These are phyloP conservation scores for Dolichotis patagonum DNA, from an alignment of 2,113 vertebrate genomes.

Conservation along the genomic window DNA sequence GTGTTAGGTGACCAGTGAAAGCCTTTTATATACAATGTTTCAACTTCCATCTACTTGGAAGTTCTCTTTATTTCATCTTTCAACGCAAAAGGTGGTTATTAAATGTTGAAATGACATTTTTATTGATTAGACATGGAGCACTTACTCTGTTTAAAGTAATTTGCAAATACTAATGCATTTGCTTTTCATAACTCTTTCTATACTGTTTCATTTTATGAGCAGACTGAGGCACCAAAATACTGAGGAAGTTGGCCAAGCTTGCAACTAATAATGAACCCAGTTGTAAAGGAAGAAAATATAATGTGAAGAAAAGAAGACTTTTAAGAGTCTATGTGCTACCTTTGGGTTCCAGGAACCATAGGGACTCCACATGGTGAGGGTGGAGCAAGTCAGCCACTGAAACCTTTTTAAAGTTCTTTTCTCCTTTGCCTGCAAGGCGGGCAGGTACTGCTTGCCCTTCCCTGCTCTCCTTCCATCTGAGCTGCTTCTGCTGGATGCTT, in stretches of 20 bases:
- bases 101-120: slow-evolving; percentile 6
- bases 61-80: not conserved
- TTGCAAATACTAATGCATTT: not conserved
- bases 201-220: not conserved
- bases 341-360: not conserved
- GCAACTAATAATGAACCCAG: not conserved
- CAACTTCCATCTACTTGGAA: not conserved
- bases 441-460: not conserved
- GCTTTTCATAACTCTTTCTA: slow-evolving; percentile 1
- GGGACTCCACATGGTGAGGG: too few relatives aligned
- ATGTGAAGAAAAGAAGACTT: not conserved
- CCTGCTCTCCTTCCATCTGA: not conserved
- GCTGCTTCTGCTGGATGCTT: not conserved
- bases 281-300: not conserved
- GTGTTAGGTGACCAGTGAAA: not conserved
- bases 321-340: not conserved
- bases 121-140: not conserved
- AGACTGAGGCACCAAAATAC: not conserved
- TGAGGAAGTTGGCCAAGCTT: not conserved
- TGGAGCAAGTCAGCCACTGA: not conserved
- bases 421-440: not conserved
- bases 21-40: not conserved
- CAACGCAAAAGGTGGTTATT: not conserved
- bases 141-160: not conserved
- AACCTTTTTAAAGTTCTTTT: not conserved